These are phyloP conservation scores for Ichneumoninae sp. DNA, from an alignment of 2,888 invertebrate species.

Conservation along the genomic window DNA sequence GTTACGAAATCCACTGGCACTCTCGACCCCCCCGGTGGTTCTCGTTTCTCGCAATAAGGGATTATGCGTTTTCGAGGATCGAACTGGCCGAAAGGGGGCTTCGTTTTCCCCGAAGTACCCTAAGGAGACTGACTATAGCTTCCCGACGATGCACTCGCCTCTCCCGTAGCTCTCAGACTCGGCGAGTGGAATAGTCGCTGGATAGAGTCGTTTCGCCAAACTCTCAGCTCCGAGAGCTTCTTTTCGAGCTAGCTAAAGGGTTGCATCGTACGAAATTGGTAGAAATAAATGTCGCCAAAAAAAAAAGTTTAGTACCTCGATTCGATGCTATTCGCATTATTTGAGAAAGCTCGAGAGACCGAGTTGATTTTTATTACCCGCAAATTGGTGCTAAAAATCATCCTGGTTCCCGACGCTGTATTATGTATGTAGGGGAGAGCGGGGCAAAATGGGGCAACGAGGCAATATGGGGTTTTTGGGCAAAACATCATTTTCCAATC, in stretches of 20 bases:
- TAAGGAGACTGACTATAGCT: constrained; percentile 76
- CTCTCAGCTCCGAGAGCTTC: constrained; percentile 14
- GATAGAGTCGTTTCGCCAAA: constrained; percentile 35
- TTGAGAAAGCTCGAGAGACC: constrained; percentile 32
- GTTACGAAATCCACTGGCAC: constrained; percentile 75
- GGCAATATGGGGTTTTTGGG: too few species aligned
- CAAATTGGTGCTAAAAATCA: too few species aligned
- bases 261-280: constrained; percentile 38
- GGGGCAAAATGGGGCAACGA: too few species aligned
- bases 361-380: constrained; percentile 53
- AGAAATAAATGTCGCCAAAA: constrained; percentile 24
- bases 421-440: not conserved
- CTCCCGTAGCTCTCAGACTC: not conserved
- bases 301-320: constrained; percentile 36
- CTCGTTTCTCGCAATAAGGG: constrained; percentile 45
- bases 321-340: constrained; percentile 44
- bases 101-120: constrained; percentile 81
- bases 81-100: constrained; percentile 68
- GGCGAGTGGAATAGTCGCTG: constrained; percentile 11
- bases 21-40: constrained; percentile 16
- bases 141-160: constrained; percentile 23
- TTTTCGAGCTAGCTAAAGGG: constrained; percentile 19
- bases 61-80: constrained; percentile 50
- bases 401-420: too few species aligned
- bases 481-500: too few species aligned